phyloP scores from a whole-genome alignment of 1,140 invertebrate species.

The Drosophila simulans region DNA sequence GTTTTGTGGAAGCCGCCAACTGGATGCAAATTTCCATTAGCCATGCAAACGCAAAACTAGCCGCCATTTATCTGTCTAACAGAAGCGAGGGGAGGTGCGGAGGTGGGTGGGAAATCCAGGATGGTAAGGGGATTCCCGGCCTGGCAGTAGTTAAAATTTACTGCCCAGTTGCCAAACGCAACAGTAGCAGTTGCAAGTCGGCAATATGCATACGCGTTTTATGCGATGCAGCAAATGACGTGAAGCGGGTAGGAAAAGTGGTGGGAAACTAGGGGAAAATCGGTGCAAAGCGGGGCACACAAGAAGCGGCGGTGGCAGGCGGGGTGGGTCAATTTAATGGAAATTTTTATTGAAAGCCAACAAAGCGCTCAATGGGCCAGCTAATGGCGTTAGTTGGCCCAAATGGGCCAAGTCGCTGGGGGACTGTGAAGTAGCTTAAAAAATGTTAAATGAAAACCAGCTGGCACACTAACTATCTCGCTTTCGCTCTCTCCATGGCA shows the following conservation, averaged over 20 bases:
- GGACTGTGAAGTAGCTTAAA: conserved; percentile 71
- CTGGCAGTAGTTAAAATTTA: conserved; percentile 79
- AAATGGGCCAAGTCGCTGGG: conserved; percentile 50
- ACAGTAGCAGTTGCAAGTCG: conserved; percentile 64
- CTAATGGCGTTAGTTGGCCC: conserved; percentile 77
- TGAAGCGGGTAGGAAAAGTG: neutral
- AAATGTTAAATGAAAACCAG: conserved; percentile 71
- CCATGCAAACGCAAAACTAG: conserved; percentile 81
- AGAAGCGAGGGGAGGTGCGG: conserved; percentile 11
- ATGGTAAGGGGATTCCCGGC: conserved; percentile 13
- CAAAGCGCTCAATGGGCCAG: conserved; percentile 79
- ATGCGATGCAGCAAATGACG: conserved; percentile 58
- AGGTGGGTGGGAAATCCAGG: neutral
- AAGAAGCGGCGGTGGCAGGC: conserved; percentile 10
- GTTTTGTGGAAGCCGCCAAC: conserved; percentile 70
- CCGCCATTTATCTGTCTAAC: conserved; percentile 81
- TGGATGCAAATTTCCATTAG: conserved; percentile 81
- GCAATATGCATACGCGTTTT: conserved; percentile 81
- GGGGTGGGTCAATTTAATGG: conserved; percentile 66
- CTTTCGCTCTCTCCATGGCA: neutral
- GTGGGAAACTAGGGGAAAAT: neutral
- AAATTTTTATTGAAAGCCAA: conserved; percentile 83
- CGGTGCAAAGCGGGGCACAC: conserved; percentile 1
- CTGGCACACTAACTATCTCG: conserved; percentile 20
- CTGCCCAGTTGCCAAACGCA: conserved; percentile 67